Base-by-base conservation (phyloP, 37 sponge, comb jelly and placozoan species). In the Aplysina aerophoba region DNA sequence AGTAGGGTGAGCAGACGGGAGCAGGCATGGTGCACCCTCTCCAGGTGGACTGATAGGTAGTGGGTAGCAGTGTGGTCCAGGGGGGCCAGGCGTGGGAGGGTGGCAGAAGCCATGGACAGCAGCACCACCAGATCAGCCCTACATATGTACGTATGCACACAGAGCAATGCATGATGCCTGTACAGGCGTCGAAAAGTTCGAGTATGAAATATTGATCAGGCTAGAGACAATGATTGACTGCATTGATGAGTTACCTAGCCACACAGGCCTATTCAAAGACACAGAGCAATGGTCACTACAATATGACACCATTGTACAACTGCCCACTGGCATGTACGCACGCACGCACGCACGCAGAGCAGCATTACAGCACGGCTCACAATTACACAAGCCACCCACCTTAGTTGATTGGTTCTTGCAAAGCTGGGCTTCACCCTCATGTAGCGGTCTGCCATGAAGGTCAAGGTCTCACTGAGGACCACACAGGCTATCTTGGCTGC, bases 361-460 rank as follows among this genome's bases (percentile, higher is more conserved):
- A n/a, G n/a, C n/a, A n/a, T n/a, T n/a, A n/a, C n/a, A n/a, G n/a
- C n/a, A n/a, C n/a, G n/a, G n/a, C n/a, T n/a, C n/a, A n/a, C n/a
- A n/a, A n/a, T n/a, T n/a, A n/a, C n/a, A n/a, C n/a, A n/a, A n/a
- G n/a, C n/a, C n/a, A n/a, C 56, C 36, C 25, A 84, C 67, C 55
- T 67, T 0, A 55, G 41, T 55, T 67, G 84, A 1, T 69, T 40
- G 5, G 35, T 67, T 55, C 69, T 19, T 28, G 55, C 15, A 13
- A 14, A 36, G 11, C 71, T 53, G 28, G 86, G 68, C n/a, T 20
- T 39, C 0, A 65, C 37, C 33, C 30, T 2, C 13, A 65, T 21
- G 86, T 85, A 90, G 4, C 90, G 30, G 14, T 60, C 8, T 31
- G 55, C 73, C 16, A 90, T 81, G 77, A 59, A 78, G 57, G 60